Evolutionary conservation across 2,797 vertebrate genomes (phyloP).

Genomic region (Cheirogaleus major): DNA sequence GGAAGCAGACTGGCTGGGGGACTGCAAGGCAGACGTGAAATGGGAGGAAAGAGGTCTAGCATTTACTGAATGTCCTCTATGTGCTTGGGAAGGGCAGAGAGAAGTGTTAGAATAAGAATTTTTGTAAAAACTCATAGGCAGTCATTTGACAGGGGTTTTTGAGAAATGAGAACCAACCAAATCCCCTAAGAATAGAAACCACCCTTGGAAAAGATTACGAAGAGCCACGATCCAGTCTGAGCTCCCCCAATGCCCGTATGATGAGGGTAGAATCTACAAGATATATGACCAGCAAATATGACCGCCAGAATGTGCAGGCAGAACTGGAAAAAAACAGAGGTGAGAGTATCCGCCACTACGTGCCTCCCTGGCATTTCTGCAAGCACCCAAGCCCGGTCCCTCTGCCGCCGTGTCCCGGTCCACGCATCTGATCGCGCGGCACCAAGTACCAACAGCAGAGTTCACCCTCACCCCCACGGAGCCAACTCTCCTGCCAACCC

Average conservation of each 20-base stretch:
- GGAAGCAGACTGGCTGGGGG: too few species aligned
- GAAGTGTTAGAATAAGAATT: neutral
- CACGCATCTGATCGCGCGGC: neutral
- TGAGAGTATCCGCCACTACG: neutral
- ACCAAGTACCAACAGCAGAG: neutral
- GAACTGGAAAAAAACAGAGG: slow-evolving; percentile 39
- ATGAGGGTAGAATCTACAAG: neutral
- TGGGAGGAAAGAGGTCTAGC: neutral
- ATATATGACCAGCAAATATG: neutral
- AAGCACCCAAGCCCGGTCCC: neutral
- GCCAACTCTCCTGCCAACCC: neutral
- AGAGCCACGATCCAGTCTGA: neutral
- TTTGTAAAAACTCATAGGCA: neutral
- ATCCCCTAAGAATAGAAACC: neutral
- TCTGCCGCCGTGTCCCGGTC: neutral
- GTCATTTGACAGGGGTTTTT: slow-evolving; percentile 9
- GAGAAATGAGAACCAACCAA: neutral
- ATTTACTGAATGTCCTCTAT: neutral
- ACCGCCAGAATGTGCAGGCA: neutral
- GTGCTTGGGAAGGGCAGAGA: neutral
- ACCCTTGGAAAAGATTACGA: neutral
- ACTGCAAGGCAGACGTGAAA: neutral
- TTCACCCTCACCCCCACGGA: neutral
- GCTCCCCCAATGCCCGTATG: neutral
- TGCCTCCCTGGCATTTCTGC: slow-evolving; percentile 36